Base-by-base conservation (phyloP, 1,140 invertebrate genomes). In the Drosophila tristis region DNA sequence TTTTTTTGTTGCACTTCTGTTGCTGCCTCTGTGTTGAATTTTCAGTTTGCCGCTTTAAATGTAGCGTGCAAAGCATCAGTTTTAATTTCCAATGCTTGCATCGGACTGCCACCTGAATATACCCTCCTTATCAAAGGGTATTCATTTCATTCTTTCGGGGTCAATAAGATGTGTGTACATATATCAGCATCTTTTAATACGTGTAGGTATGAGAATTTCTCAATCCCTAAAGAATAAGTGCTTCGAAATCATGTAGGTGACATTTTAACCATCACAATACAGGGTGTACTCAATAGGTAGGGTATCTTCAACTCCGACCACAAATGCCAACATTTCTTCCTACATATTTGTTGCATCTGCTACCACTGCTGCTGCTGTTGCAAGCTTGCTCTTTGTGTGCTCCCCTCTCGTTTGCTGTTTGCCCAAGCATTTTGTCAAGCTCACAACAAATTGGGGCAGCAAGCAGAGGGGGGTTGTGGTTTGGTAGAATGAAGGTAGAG, bases 51-150 rank as follows among this genome's bases (percentile, higher is more conserved):
- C 26, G 82, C 82, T 86, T 87, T 81, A 81, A 86, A 86, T 86
- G 81, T 86, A 74, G 81, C 81, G 81, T 86, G 81, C 81, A 86
- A 87, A 86, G 87, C 81, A 87, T 86, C 81, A 86, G 81, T 86
- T 86, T 86, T 86, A 87, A 86, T 86, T 81, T 85, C 68, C 75
- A 81, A 87, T 82, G 81, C 82, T 87, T 81, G 68, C 82, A 86
- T 87, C 87, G 82, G 81, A 81, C 82, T 78, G 64, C 82, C 79
- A 82, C 79, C 72, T 73, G 74, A 59, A 54, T 39, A 13, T 39
- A 13, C 35, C 35, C 35, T 39, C 11, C 35, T 65, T 50, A 9
- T 2, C 8, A 9, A 9, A 4, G 31, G 31, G 31, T 31, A 31
- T 31, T 31, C 8, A 25, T 44, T 31, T 63, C n/a, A n/a, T n/a